Conservation (phyloP, 2,888 invertebrate species). For the Euplexia lucipara region DNA sequence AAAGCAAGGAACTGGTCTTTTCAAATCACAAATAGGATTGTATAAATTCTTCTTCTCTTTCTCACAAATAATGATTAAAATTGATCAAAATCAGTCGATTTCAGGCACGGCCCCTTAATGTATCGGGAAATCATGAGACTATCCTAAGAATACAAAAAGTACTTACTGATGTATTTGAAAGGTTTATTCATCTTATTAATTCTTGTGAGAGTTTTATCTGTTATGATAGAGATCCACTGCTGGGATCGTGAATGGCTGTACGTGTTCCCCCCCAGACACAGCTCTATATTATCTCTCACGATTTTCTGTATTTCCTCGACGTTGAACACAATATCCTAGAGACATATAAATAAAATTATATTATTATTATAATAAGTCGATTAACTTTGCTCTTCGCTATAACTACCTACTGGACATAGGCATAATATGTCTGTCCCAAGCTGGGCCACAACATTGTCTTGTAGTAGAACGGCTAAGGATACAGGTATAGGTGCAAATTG, state of each 20-base stretch:
- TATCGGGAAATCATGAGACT: no score
- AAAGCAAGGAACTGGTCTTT: no score
- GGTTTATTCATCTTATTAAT: constrained; percentile 95
- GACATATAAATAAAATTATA: constrained; percentile 21
- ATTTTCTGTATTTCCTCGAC: constrained; percentile 95
- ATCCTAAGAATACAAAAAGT: neutral
- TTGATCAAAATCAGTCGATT: no score
- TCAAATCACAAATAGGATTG: no score
- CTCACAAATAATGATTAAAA: no score
- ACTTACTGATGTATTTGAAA: constrained; percentile 94
- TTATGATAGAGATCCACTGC: constrained; percentile 94
- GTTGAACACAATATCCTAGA: constrained; percentile 89
- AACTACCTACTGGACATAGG: neutral
- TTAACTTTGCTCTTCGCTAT: neutral
- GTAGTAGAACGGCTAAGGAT: neutral
- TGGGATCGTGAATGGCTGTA: constrained; percentile 90
- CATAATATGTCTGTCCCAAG: neutral
- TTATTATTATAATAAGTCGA: neutral
- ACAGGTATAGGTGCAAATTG: neutral
- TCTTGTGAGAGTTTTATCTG: constrained; percentile 94
- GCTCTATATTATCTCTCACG: constrained; percentile 94
- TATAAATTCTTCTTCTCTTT: no score
- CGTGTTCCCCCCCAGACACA: constrained; percentile 93
- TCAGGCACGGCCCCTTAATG: no score
- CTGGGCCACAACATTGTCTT: neutral